Evolutionary conservation across 2,888 invertebrate genomes (phyloP).

Genomic region (Meloe dianella): DNA sequence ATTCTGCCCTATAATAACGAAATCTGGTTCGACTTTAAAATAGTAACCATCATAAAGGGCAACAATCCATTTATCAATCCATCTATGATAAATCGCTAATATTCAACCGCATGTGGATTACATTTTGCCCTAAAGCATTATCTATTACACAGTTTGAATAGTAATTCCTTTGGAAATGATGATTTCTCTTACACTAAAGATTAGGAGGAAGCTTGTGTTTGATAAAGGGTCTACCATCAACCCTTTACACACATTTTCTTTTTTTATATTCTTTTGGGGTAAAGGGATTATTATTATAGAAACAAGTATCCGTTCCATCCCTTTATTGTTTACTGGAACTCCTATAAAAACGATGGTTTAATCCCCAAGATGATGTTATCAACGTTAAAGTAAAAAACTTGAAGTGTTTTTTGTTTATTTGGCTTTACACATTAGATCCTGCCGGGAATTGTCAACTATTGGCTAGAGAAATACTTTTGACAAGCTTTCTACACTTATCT

Average conservation of each 20-base stretch:
- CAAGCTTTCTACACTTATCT: not conserved
- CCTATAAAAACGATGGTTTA: not conserved
- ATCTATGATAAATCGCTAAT: not conserved
- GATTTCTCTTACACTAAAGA: not conserved
- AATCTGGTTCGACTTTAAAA: no score
- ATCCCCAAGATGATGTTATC: not conserved
- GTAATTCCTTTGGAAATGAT: not conserved
- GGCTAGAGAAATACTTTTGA: not conserved
- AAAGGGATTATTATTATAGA: not conserved
- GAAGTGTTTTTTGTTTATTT: not conserved
- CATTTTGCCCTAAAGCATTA: not conserved
- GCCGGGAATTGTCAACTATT: not conserved
- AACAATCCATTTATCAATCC: no score
- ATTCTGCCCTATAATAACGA: no score
- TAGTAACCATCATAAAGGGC: no score
- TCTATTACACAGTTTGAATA: not conserved
- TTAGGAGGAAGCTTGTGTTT: not conserved
- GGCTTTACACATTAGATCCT: not conserved
- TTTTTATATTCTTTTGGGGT: no score
- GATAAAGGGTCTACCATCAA: not conserved
- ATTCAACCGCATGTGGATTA: not conserved
- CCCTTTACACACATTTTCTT: no score
- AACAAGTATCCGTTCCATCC: not conserved
- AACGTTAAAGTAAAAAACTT: not conserved
- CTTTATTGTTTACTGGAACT: not conserved